phyloP scores from a whole-genome alignment of 2,797 vertebrate species.

The Lagodon rhomboides region DNA sequence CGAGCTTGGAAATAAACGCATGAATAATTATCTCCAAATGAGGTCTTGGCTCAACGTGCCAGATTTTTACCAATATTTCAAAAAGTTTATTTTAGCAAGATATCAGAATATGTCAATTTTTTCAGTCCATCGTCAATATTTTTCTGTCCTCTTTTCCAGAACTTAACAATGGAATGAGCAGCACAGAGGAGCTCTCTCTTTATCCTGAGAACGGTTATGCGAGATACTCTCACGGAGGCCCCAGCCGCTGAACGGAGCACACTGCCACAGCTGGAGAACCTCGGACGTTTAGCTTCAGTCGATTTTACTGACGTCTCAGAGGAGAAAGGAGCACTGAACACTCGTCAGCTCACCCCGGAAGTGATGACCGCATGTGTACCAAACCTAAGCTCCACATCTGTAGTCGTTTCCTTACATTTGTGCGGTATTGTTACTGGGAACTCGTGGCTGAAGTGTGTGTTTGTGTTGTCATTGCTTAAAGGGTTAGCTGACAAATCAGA shows the following conservation, averaged over 20 bases:
- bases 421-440: background rate
- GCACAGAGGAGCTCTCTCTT: slow-evolving; percentile 90
- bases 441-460: background rate
- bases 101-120: background rate
- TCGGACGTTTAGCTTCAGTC: background rate
- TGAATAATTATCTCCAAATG: no score
- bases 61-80: no score
- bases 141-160: slow-evolving; percentile 82
- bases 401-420: background rate
- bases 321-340: background rate
- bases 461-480: background rate
- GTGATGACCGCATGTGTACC: background rate
- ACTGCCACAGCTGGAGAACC: background rate
- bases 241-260: slow-evolving; percentile 65
- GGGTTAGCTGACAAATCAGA: background rate
- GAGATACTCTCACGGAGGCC: slow-evolving; percentile 81
- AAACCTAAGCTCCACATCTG: background rate
- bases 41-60: no score
- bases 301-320: background rate
- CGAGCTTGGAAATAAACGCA: no score
- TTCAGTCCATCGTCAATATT: background rate
- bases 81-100: no score
- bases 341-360: background rate
- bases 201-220: slow-evolving; percentile 89
- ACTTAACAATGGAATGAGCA: slow-evolving; percentile 88